Percentiles rank a stretch among this genome's conserved stretches.
phyloP scores from a whole-genome alignment of 2,113 vertebrate species.

The Procavia capensis region DNA sequence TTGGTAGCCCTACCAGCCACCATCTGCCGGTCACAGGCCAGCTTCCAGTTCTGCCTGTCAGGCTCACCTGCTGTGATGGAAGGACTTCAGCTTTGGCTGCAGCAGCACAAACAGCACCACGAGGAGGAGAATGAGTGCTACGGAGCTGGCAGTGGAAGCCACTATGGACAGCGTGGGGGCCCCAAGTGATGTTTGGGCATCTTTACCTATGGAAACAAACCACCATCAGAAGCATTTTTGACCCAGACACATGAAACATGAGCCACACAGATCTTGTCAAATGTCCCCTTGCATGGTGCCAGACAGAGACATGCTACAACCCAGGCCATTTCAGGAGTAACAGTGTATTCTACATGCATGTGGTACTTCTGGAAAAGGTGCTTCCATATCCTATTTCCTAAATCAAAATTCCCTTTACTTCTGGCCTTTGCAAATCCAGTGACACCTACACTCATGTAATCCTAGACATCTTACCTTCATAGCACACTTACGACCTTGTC shows the following conservation, averaged over 20 bases:
- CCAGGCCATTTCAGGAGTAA: neutral
- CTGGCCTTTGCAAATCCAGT: neutral
- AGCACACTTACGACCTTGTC: neutral
- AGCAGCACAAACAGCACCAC: constrained; percentile 98
- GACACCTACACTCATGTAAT: neutral
- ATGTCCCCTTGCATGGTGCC: neutral
- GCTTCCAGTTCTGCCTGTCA: neutral
- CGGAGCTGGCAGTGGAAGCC: constrained; percentile 96
- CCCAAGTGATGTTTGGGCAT: constrained; percentile 90
- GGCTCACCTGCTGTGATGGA: constrained; percentile 96
- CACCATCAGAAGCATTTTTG: neutral
- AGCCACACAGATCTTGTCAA: neutral
- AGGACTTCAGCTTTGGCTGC: constrained; percentile 98
- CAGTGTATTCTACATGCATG: neutral
- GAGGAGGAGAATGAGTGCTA: constrained; percentile 95
- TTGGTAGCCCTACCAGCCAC: neutral
- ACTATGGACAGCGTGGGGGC: constrained; percentile 96
- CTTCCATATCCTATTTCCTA: neutral
- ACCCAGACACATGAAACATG: neutral
- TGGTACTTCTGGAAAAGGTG: neutral
- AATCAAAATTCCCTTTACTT: neutral
- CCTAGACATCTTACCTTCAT: neutral
- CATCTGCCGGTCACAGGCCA: neutral
- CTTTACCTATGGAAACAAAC: constrained; percentile 90
- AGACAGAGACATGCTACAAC: neutral